Evolutionary conservation across 2,888 invertebrate genomes (phyloP).

Genomic region (Agrochola circellaris): DNA sequence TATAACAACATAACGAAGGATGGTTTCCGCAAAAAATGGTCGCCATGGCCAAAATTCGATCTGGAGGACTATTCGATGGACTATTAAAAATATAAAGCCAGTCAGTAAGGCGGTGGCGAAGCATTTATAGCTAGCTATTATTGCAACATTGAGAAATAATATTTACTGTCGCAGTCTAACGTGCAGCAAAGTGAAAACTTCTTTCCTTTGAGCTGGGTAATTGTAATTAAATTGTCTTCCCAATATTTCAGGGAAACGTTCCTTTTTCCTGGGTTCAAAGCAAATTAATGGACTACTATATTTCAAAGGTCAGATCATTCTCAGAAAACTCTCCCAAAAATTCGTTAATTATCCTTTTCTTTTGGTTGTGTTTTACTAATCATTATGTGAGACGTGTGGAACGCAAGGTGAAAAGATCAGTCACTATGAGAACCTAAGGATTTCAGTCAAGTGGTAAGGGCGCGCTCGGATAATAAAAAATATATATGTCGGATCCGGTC

Average conservation of each 20-base stretch:
- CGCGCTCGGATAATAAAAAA: too few relatives aligned
- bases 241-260: neutral
- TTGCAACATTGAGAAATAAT: neutral
- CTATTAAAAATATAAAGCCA: neutral
- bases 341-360: too few relatives aligned
- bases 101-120: neutral
- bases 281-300: neutral
- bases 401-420: too few relatives aligned
- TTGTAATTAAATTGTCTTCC: neutral
- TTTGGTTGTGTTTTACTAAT: too few relatives aligned
- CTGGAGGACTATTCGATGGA: neutral
- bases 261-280: neutral
- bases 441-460: too few relatives aligned
- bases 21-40: neutral
- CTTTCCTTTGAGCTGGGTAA: neutral
- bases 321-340: neutral
- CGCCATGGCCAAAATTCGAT: neutral
- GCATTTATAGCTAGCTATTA: neutral
- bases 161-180: neutral
- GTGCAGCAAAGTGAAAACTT: neutral
- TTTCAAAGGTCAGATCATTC: neutral
- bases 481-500: too few relatives aligned
- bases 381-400: too few relatives aligned
- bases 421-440: too few relatives aligned
- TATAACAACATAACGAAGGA: neutral